These are phyloP conservation scores for Macropus fuliginosus DNA, from an alignment of 2,797 vertebrate genomes.

Conservation along the genomic window DNA sequence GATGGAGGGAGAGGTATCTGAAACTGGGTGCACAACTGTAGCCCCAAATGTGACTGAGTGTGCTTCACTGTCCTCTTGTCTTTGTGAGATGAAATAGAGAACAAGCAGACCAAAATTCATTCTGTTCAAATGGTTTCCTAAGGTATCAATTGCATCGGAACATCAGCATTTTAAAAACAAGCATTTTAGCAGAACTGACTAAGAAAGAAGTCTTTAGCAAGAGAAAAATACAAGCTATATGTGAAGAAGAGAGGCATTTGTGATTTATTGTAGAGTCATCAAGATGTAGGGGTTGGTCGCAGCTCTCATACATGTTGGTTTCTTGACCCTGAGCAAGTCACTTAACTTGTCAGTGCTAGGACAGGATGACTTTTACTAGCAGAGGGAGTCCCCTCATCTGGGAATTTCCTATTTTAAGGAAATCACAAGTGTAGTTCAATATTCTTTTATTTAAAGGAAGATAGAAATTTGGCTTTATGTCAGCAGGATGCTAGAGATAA, in stretches of 20 bases:
- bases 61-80: neutral
- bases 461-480: neutral
- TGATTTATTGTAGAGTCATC: neutral
- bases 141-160: neutral
- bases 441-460: neutral
- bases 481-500: neutral
- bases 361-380: neutral
- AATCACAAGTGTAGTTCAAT: neutral
- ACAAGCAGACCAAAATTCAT: neutral
- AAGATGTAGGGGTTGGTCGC: neutral
- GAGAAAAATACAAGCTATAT: neutral
- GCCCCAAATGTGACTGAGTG: neutral
- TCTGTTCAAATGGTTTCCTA: neutral
- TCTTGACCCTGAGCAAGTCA: neutral
- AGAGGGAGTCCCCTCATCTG: neutral
- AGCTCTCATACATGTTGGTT: neutral
- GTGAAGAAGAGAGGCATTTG: neutral
- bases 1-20: neutral
- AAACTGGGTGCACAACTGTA: neutral
- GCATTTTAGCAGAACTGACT: neutral
- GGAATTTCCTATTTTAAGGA: neutral
- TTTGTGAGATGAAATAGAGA: neutral
- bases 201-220: neutral
- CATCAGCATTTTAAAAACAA: neutral
- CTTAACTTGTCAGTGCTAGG: neutral